Evolutionary conservation across 1,140 invertebrate genomes (phyloP).

Genomic region (Drosophila novamexicana): DNA sequence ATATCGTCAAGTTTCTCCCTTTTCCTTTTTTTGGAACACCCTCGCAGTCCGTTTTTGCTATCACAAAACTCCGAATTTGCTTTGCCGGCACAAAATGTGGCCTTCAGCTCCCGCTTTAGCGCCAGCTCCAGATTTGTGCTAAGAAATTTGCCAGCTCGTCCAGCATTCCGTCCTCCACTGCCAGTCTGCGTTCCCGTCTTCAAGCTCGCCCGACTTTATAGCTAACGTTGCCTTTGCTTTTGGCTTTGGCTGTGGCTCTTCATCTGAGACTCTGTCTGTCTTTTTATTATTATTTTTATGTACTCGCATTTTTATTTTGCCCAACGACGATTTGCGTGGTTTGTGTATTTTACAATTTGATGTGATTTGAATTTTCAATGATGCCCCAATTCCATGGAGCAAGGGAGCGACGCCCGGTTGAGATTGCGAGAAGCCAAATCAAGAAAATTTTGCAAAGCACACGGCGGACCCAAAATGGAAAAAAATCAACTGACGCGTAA

Average conservation of each 20-base stretch:
- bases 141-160: constrained; percentile 11
- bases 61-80: constrained; percentile 30
- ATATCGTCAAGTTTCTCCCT: constrained; percentile 42
- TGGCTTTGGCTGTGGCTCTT: constrained; percentile 27
- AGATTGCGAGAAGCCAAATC: constrained; percentile 42
- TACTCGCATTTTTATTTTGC: constrained; percentile 70
- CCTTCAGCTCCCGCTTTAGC: neutral
- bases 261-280: constrained; percentile 23
- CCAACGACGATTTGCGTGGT: constrained; percentile 69
- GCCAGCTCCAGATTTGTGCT: constrained; percentile 9
- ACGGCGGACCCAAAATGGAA: constrained; percentile 32
- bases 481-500: constrained; percentile 59
- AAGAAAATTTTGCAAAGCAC: constrained; percentile 35
- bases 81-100: constrained; percentile 51
- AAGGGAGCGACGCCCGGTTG: neutral
- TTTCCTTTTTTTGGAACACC: neutral
- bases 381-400: constrained; percentile 35
- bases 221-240: neutral
- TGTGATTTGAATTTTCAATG: constrained; percentile 81
- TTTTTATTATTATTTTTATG: constrained; percentile 75
- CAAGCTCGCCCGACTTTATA: neutral
- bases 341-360: constrained; percentile 81
- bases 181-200: neutral
- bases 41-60: constrained; percentile 6
- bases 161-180: neutral